These are phyloP conservation scores for Aspidiotus destructor DNA, from an alignment of 2,888 invertebrate genomes.

Conservation along the genomic window DNA sequence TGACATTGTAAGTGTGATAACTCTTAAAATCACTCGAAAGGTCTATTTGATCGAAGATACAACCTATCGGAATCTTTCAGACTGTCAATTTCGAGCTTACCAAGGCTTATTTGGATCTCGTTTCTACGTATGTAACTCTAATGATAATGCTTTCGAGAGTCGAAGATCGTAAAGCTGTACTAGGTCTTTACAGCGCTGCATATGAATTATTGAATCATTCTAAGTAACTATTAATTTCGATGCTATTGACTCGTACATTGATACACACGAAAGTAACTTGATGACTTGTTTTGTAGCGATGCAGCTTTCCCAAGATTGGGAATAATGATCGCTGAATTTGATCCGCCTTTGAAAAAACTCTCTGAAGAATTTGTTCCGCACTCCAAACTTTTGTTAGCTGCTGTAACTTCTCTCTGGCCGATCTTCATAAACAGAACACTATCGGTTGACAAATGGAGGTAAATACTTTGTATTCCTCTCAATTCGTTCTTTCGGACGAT, in stretches of 20 bases:
- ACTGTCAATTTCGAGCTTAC: constrained; percentile 93
- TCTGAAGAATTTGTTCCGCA: constrained; percentile 96
- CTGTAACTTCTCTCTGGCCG: constrained; percentile 75
- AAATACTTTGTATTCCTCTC: constrained; percentile 8
- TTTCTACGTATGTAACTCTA: constrained; percentile 83
- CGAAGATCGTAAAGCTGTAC: constrained; percentile 92
- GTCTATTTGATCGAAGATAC: not conserved
- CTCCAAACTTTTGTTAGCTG: constrained; percentile 72
- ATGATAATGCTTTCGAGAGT: constrained; percentile 97
- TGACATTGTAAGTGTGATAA: constrained; percentile 58
- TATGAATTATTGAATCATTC: constrained; percentile 90
- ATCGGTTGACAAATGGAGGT: constrained; percentile 84
- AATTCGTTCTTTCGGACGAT: not conserved
- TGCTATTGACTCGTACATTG: not conserved
- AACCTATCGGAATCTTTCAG: constrained; percentile 38
- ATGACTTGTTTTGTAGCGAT: constrained; percentile 48
- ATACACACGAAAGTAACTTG: not conserved
- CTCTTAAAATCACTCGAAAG: not conserved
- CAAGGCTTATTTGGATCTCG: constrained; percentile 87
- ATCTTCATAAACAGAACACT: constrained; percentile 84
- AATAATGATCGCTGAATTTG: constrained; percentile 96
- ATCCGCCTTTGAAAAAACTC: constrained; percentile 85
- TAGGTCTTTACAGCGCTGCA: constrained; percentile 95
- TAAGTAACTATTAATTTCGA: constrained; percentile 41
- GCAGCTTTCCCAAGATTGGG: constrained; percentile 90